A percentile compares a stretch with the other conserved stretches of the same genome.
These are phyloP conservation scores for Morone chrysops DNA, from an alignment of 2,113 vertebrate genomes.

Conservation along the genomic window DNA sequence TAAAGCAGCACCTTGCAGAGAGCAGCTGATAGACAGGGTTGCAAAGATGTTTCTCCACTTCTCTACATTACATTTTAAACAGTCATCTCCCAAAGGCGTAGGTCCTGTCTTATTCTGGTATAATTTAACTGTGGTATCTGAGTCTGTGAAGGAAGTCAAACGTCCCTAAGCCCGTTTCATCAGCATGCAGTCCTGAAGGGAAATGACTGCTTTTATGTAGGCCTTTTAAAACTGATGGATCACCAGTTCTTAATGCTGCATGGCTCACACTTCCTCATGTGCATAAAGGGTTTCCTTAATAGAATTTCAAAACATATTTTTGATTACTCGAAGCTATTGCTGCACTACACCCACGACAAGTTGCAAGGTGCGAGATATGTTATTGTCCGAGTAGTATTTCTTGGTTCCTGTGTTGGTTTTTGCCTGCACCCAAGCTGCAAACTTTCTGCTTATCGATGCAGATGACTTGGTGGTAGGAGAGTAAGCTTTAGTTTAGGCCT, in stretches of 20 bases:
- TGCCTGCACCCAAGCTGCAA: slow-evolving; percentile 44
- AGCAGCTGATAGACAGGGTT: slow-evolving; percentile 6
- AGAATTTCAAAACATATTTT: slow-evolving; percentile 17
- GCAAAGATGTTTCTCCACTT: neutral
- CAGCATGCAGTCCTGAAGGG: slow-evolving; percentile 4
- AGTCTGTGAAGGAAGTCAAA: slow-evolving; percentile 11
- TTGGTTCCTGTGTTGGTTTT: slow-evolving; percentile 53
- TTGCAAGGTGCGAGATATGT: slow-evolving; percentile 12
- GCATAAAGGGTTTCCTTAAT: neutral
- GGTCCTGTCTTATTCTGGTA: neutral
- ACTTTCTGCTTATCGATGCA: slow-evolving; percentile 30
- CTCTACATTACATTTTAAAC: neutral
- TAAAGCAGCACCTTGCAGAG: slow-evolving; percentile 15
- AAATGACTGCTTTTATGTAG: neutral
- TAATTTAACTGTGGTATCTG: neutral
- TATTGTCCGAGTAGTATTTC: neutral
- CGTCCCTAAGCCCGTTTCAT: neutral
- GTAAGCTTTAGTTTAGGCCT: neutral
- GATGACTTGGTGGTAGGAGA: neutral
- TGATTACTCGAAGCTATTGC: neutral
- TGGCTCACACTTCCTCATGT: neutral
- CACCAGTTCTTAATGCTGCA: neutral
- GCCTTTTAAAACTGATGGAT: neutral
- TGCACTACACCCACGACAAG: neutral
- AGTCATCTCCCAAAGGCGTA: neutral